Evolutionary conservation across 2,797 vertebrate genomes (phyloP).

Genomic region (Gallinago stenura): DNA sequence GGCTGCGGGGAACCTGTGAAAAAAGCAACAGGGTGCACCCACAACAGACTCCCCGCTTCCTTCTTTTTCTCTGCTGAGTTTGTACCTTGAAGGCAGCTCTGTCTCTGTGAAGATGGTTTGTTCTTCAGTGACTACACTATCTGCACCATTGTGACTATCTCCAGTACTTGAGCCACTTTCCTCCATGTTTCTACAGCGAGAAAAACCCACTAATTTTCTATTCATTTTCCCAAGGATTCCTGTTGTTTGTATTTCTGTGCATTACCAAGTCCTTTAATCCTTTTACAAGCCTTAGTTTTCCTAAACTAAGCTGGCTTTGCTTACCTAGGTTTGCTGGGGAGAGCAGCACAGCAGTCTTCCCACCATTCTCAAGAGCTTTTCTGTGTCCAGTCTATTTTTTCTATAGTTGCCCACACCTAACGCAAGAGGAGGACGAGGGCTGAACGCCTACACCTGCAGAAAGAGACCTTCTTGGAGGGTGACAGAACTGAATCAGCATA

Average conservation of each 20-base stretch:
- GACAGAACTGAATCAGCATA: slow-evolving; percentile 18
- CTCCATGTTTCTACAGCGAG: neutral
- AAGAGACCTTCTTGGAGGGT: neutral
- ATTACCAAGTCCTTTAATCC: neutral
- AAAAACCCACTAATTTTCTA: neutral
- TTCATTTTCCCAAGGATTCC: neutral
- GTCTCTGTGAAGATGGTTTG: neutral
- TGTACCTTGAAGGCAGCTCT: neutral
- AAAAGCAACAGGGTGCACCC: neutral
- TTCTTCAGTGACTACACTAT: neutral
- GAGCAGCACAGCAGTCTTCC: neutral
- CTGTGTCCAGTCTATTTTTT: neutral
- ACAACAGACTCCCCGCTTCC: neutral
- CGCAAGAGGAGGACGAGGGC: neutral
- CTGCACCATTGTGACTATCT: neutral
- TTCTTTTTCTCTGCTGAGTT: neutral
- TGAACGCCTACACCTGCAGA: neutral
- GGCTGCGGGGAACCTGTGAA: neutral
- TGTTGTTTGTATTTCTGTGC: neutral
- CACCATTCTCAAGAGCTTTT: neutral
- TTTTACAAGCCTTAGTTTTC: neutral
- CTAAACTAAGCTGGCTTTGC: neutral
- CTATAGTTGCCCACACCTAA: neutral
- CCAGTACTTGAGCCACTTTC: neutral
- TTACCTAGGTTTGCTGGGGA: neutral